Conservation (phyloP, 2,113 vertebrate species). For the Pipa parva region DNA sequence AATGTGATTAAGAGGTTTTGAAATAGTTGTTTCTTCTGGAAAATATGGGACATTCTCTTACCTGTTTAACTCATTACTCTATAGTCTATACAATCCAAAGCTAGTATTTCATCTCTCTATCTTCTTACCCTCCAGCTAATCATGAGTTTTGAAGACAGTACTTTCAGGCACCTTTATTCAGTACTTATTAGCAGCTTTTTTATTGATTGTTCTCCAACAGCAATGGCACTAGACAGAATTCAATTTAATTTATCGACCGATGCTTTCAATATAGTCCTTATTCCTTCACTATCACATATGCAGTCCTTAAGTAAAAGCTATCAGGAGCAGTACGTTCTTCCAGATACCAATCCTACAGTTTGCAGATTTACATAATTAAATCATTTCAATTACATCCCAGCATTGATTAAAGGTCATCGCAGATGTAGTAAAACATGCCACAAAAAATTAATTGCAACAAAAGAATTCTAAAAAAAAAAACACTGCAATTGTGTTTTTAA, state of each 20-base stretch:
- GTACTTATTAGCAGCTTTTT: background rate
- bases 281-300: background rate
- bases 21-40: background rate
- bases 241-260: conserved; percentile 18
- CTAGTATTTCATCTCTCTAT: background rate
- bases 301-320: background rate
- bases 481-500: too few species aligned
- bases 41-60: background rate
- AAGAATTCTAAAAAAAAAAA: too few species aligned
- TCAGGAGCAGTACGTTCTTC: background rate
- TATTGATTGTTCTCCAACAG: conserved; percentile 12
- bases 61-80: background rate
- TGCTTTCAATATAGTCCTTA: conserved; percentile 1
- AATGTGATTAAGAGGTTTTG: background rate
- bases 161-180: background rate
- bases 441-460: background rate
- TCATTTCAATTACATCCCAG: background rate
- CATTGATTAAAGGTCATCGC: background rate
- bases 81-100: background rate
- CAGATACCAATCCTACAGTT: background rate
- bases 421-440: background rate
- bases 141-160: background rate
- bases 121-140: background rate
- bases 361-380: background rate
- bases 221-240: conserved; percentile 5